A percentile compares a stretch with the other conserved stretches of the same genome.
These are phyloP conservation scores for Zoanthus sansibaricus DNA, from an alignment of 92 coral and sea anemone species.

Conservation along the genomic window DNA sequence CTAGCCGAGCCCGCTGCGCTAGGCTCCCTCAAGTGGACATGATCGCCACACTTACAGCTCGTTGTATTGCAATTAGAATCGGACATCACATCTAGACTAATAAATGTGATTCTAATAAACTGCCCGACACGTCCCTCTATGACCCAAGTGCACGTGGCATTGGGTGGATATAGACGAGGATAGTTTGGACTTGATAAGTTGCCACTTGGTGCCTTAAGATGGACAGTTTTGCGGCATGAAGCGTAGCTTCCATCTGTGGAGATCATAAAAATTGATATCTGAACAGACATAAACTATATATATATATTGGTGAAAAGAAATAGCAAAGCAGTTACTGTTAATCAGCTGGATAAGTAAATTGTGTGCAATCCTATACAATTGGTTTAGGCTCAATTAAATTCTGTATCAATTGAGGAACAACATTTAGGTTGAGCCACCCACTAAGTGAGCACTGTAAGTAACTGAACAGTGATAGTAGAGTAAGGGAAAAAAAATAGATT, in stretches of 20 bases:
- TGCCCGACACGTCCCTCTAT: conserved; percentile 24
- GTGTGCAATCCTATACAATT: too few species aligned
- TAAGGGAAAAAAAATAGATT: too few species aligned
- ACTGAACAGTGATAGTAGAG: too few species aligned
- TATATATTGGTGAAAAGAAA: too few species aligned
- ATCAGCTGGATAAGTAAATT: too few species aligned
- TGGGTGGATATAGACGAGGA: conserved; percentile 20
- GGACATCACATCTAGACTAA: conserved; percentile 13
- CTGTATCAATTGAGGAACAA: too few species aligned
- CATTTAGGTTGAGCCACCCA: too few species aligned
- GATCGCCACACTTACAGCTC: conserved; percentile 35
- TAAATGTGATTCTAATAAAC: conserved; percentile 7
- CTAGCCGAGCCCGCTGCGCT: not conserved
- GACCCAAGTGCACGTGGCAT: conserved; percentile 26
- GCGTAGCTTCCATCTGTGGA: not conserved
- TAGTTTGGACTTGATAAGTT: conserved; percentile 26
- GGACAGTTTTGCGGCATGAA: conserved; percentile 2
- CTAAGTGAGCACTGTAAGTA: too few species aligned
- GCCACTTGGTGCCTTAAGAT: conserved; percentile 3
- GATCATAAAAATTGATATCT: too few species aligned
- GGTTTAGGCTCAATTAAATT: too few species aligned
- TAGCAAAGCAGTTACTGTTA: too few species aligned
- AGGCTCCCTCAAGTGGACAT: conserved; percentile 35
- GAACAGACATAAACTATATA: too few species aligned
- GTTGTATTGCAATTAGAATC: not conserved